phyloP scores from a whole-genome alignment of 2,113 vertebrate genomes.

The Aspiorhynchus laticeps region DNA sequence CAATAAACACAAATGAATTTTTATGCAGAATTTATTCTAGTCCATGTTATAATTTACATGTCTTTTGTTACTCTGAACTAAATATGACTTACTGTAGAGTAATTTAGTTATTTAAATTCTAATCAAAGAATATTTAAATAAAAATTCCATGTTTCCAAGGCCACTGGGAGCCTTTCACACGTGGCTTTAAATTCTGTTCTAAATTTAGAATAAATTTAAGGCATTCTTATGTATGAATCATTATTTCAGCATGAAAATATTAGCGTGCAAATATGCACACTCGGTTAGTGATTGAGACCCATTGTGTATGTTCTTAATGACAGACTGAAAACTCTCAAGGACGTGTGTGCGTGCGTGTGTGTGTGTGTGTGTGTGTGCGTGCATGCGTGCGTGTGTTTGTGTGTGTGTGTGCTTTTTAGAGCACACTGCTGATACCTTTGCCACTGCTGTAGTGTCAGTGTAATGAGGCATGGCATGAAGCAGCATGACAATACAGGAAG shows the following conservation, averaged over 20 bases:
- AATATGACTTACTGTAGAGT: background rate
- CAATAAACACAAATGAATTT: background rate
- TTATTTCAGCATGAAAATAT: background rate
- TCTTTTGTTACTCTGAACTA: background rate
- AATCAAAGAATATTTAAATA: background rate
- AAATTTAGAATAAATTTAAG: background rate
- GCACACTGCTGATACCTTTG: slow-evolving; percentile 4
- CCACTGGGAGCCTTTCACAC: background rate
- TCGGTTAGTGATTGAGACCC: background rate
- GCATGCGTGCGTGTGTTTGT: background rate
- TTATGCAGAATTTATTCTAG: background rate
- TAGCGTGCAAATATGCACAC: background rate
- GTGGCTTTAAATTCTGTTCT: background rate
- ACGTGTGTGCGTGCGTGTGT: slow-evolving; percentile 7
- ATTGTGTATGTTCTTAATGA: background rate
- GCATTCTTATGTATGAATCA: background rate
- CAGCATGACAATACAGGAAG: slow-evolving; percentile 26
- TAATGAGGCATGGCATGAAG: slow-evolving; percentile 40
- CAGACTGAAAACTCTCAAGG: background rate
- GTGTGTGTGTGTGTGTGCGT: background rate
- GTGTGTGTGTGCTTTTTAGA: slow-evolving; percentile 3
- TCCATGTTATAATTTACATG: background rate
- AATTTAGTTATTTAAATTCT: background rate
- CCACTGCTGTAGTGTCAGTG: slow-evolving; percentile 25
- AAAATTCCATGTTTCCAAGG: background rate